Percentiles rank a stretch among this genome's conserved stretches.
Conservation (phyloP, 2,113 vertebrate species). For the Phylloscopus whistleri region DNA sequence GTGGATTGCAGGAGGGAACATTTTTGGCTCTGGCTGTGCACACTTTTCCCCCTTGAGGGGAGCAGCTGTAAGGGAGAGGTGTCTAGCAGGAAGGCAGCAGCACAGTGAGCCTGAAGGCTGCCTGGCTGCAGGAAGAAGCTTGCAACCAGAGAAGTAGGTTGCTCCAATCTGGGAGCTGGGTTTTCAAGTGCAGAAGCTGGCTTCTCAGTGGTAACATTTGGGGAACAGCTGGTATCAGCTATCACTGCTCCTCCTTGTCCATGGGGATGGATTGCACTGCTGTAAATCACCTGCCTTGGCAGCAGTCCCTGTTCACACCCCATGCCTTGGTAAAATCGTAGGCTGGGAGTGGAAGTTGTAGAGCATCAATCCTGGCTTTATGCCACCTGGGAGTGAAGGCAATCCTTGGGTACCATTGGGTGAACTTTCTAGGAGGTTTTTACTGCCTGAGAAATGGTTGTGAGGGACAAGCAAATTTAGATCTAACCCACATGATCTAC, state of each 20-base stretch:
- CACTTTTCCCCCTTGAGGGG: not conserved
- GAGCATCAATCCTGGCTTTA: slow-evolving; percentile 13
- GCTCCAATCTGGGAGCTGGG: not conserved
- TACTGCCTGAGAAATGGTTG: not conserved
- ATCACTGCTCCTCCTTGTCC: slow-evolving; percentile 33
- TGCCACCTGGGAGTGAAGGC: slow-evolving; percentile 7
- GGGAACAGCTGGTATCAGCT: slow-evolving; percentile 60
- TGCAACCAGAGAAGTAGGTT: not conserved
- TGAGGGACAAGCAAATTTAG: not conserved
- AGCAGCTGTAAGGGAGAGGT: not conserved
- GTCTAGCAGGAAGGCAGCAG: not conserved
- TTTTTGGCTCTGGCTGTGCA: too few relatives aligned
- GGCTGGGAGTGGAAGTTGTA: slow-evolving; percentile 31
- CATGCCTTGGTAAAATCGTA: not conserved
- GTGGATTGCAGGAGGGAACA: not conserved
- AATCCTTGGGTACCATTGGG: not conserved
- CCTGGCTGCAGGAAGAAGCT: not conserved
- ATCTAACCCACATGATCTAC: not conserved
- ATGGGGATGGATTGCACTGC: slow-evolving; percentile 33
- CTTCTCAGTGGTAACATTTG: slow-evolving; percentile 24
- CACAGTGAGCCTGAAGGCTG: not conserved
- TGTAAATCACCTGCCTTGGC: slow-evolving; percentile 35
- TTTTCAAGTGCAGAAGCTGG: slow-evolving; percentile 43
- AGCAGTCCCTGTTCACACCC: slow-evolving; percentile 30
- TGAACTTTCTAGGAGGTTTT: not conserved